These are phyloP conservation scores for Pristionchus entomophagus DNA, from an alignment of 2,888 invertebrate species.

Conservation along the genomic window DNA sequence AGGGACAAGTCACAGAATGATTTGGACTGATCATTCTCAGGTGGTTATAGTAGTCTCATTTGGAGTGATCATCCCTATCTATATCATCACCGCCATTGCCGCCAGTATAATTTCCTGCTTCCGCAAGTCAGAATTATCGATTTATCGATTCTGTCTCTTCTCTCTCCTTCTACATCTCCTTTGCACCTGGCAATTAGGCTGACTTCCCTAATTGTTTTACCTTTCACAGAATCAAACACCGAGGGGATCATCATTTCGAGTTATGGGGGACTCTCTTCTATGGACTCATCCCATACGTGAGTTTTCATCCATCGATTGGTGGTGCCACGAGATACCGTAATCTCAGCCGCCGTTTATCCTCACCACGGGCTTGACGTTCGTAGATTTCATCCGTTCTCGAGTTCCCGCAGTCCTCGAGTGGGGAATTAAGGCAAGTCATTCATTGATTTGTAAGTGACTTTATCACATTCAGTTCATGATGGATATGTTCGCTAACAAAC, in stretches of 20 bases:
- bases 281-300: constrained; percentile 25
- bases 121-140: not conserved
- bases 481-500: constrained; percentile 2
- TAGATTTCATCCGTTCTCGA: not conserved
- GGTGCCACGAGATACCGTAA: not conserved
- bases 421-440: not conserved
- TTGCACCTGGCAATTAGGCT: constrained; percentile 7
- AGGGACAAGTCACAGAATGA: no score
- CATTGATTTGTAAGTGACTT: not conserved
- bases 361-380: constrained; percentile 29
- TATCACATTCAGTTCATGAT: not conserved
- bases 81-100: not conserved
- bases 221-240: not conserved
- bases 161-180: not conserved
- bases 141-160: not conserved
- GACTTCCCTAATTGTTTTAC: not conserved
- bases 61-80: constrained; percentile 12
- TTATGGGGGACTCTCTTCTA: constrained; percentile 16
- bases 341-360: constrained; percentile 18
- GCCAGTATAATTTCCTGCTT: not conserved
- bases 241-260: constrained; percentile 2
- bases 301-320: not conserved
- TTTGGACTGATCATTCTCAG: no score
- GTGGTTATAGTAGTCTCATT: not conserved
- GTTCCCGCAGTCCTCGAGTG: not conserved